phyloP scores from a whole-genome alignment of 2,113 vertebrate genomes.

The Pardalotus punctatus region DNA sequence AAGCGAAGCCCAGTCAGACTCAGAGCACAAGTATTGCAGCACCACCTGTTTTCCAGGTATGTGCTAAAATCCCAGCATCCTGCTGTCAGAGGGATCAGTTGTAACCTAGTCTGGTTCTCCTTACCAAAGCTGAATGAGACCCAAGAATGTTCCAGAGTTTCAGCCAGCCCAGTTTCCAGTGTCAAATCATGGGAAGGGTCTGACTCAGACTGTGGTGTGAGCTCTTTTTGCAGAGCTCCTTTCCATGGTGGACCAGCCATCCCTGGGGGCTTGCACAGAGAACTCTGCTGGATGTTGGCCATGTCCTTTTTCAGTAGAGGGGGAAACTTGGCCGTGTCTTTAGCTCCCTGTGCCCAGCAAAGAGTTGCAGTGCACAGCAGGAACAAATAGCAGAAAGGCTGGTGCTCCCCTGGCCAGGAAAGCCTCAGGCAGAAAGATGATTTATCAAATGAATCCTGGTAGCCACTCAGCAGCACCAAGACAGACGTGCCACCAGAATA shows the following conservation, averaged over 20 bases:
- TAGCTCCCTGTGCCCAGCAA: background rate
- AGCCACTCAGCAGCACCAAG: background rate
- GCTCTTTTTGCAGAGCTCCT: background rate
- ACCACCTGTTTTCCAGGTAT: background rate
- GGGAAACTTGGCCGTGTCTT: background rate
- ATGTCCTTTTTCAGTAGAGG: background rate
- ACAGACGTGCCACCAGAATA: background rate
- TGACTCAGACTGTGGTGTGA: background rate
- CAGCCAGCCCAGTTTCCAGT: background rate
- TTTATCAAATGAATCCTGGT: no score
- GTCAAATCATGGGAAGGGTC: background rate
- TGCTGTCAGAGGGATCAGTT: accelerated
- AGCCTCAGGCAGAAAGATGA: background rate
- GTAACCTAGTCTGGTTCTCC: background rate
- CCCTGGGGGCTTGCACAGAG: accelerated
- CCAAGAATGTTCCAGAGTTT: accelerated
- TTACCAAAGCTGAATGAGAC: background rate
- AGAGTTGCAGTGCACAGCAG: background rate
- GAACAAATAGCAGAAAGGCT: background rate
- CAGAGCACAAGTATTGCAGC: background rate
- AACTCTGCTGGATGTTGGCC: background rate
- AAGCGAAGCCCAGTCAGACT: background rate
- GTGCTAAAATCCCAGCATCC: background rate
- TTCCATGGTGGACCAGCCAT: accelerated
- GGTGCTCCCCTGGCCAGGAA: background rate